Base-by-base conservation (phyloP, 2,888 invertebrate genomes). In the Charanyca ferruginea region DNA sequence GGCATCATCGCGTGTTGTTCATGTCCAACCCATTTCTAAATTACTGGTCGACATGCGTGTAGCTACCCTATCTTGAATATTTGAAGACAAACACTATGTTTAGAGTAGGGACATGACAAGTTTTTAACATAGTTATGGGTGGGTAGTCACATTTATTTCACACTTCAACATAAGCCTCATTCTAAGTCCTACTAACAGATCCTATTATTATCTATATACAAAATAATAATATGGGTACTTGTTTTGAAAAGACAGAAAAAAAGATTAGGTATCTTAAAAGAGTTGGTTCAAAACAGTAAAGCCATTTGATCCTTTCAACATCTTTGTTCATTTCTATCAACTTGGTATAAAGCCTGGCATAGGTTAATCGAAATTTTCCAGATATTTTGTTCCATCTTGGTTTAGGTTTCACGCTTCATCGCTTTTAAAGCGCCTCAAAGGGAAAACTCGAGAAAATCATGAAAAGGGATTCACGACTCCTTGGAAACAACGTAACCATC, bases 31-130 rank as follows among this genome's bases (percentile, higher is more conserved):
- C 80, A 89, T 89, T 91, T 89, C 90, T 85, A 91, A 91, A 93
- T 91, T 90, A 90, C 89, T 75, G 82, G 81, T 77, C 80, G 86
- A 81, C 90, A 90, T 91, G 93, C 93, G 92, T 93, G 93, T 70
- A 73, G 76, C 85, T 84, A 83, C 86, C 86, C 82, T 73, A 87
- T 90, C 88, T 89, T 92, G 91, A 92, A 92, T 92, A 92, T 91
- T 92, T 92, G 87, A 91, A 89, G 89, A 89, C 86, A 70, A 69
- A 59, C 51, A 83, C 79, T 82, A 81, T 88, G 85, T 89, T 87
- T 86, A 86, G 82, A 83, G 80, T 74, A 64, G 75, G 81, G 81
- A 79, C 83, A 77, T 83, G 79, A 75, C 77, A 82, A 76, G 66
- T 82, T 81, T 83, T 81, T 66, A 63, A 58, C 44, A 44, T 64